Conservation (phyloP, 2,113 vertebrate species). For the Petrocephalus zakoni region DNA sequence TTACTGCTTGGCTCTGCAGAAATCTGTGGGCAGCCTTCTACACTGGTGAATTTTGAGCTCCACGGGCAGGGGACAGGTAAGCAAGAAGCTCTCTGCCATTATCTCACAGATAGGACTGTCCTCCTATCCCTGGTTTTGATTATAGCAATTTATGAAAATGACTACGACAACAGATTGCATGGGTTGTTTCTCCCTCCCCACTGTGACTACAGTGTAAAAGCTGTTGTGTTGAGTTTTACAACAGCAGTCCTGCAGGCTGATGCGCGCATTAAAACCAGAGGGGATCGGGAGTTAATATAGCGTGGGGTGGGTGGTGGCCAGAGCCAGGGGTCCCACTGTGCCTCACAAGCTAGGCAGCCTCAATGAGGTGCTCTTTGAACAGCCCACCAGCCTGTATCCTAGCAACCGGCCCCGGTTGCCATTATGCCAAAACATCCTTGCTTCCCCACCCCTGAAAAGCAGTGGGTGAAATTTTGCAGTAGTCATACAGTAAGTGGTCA, state of each 20-base stretch:
- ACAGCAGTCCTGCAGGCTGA: neutral
- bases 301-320: neutral
- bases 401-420: conserved; percentile 39
- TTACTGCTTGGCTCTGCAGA: conserved; percentile 20
- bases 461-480: neutral
- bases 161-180: neutral
- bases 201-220: neutral
- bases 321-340: conserved; percentile 19
- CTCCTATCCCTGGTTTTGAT: neutral
- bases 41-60: conserved; percentile 16
- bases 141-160: neutral
- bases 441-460: neutral
- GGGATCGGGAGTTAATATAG: neutral
- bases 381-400: conserved; percentile 43
- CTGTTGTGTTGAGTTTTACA: neutral
- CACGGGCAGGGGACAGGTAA: neutral
- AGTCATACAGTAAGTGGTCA: neutral
- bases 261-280: neutral
- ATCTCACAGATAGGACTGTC: neutral
- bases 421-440: conserved; percentile 35
- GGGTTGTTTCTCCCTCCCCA: neutral
- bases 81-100: neutral
- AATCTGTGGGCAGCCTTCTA: conserved; percentile 37
- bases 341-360: conserved; percentile 31
- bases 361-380: conserved; percentile 48